These are phyloP conservation scores for Malthinus flaveolus DNA, from an alignment of 2,888 invertebrate genomes.

Conservation along the genomic window DNA sequence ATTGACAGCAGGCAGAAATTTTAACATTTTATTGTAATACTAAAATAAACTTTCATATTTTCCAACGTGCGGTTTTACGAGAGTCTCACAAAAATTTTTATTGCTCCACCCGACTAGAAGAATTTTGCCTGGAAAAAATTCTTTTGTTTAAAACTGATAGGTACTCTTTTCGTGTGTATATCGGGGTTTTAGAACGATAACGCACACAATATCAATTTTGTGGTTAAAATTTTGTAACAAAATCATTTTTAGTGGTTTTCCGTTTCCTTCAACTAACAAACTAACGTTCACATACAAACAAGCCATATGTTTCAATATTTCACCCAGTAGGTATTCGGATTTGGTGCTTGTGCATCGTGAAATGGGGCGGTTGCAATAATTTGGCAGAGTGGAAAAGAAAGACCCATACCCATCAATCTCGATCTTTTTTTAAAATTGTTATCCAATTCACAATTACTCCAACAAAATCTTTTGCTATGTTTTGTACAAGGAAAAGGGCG, in stretches of 20 bases:
- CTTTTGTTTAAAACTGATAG: no score
- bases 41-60: not conserved
- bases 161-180: no score
- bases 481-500: not conserved
- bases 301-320: not conserved
- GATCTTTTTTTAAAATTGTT: no score
- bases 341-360: no score
- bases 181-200: conserved; percentile 5
- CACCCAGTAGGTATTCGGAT: no score
- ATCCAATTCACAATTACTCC: no score
- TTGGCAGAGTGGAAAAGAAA: no score
- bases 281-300: not conserved
- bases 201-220: conserved; percentile 32
- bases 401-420: no score
- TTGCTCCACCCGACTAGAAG: no score
- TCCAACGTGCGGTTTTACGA: not conserved
- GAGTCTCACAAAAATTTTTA: not conserved
- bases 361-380: no score
- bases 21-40: not conserved
- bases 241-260: conserved; percentile 49
- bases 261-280: conserved; percentile 40
- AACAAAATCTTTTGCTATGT: not conserved
- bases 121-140: no score
- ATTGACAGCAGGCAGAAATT: conserved; percentile 21
- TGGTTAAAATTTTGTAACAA: conserved; percentile 32